A percentile compares a stretch with the other conserved stretches of the same genome.
phyloP scores from a whole-genome alignment of 2,113 vertebrate genomes.

The Anseranas semipalmata region DNA sequence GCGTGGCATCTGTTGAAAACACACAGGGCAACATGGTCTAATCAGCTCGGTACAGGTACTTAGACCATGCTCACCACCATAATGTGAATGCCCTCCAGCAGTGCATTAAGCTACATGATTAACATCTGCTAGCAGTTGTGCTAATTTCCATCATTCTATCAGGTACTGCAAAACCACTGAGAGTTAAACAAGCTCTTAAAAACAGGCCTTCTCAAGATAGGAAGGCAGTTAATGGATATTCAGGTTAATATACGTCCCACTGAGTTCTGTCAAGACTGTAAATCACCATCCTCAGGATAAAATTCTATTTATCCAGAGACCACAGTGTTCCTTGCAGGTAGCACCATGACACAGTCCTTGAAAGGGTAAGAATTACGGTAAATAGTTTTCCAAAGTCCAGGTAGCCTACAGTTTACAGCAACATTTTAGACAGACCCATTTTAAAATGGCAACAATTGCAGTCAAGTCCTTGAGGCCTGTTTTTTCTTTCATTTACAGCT shows the following conservation, averaged over 20 bases:
- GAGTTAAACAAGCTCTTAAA: conserved; percentile 24
- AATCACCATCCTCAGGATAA: conserved; percentile 20
- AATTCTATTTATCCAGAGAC: background rate
- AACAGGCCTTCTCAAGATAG: background rate
- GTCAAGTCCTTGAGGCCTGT: background rate
- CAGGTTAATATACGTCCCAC: background rate
- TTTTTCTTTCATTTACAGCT: background rate
- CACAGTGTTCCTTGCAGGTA: background rate
- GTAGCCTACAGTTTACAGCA: background rate
- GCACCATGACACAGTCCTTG: background rate
- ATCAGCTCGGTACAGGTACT: conserved; percentile 22
- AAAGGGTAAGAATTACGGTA: background rate
- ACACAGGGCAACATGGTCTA: background rate
- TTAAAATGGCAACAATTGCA: background rate
- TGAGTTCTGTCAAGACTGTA: conserved; percentile 35
- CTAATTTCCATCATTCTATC: conserved; percentile 35
- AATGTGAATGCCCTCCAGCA: conserved; percentile 52
- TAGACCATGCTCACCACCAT: background rate
- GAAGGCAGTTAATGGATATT: conserved; percentile 18
- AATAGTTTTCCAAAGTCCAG: background rate
- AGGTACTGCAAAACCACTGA: conserved; percentile 3
- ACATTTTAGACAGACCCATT: background rate
- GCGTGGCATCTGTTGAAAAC: conserved; percentile 19
- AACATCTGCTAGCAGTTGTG: conserved; percentile 51
- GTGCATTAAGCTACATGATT: conserved; percentile 61